Evolutionary conservation across 1,140 invertebrate species (phyloP).

Genomic region (Camponotus pennsylvanicus): DNA sequence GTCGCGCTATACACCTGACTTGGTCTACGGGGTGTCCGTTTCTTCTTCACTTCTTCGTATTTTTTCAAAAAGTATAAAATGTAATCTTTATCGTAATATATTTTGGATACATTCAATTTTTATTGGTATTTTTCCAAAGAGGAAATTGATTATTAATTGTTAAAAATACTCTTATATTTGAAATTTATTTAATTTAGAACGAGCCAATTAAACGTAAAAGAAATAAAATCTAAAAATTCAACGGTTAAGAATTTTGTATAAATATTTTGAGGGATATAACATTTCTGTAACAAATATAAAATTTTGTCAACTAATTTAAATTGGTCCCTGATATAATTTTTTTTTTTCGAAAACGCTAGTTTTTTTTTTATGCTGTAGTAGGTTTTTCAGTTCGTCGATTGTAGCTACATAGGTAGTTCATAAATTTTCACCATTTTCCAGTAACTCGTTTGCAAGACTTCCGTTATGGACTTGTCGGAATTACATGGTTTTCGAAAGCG

Average conservation of each 20-base stretch:
- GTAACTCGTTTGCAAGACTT: conserved; percentile 58
- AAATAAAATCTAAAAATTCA: background rate
- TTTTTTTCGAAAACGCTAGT: background rate
- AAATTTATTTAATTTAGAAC: background rate
- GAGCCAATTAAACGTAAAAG: background rate
- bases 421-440: conserved; percentile 60
- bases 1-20: conserved; percentile 59
- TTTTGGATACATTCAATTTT: background rate
- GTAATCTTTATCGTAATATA: background rate
- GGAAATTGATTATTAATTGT: background rate
- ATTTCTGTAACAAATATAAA: background rate
- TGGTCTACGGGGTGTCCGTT: conserved; percentile 62
- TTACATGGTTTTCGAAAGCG: conserved; percentile 60
- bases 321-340: background rate
- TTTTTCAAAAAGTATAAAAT: background rate
- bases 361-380: background rate
- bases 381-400: conserved; percentile 22
- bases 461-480: conserved; percentile 59
- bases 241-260: background rate
- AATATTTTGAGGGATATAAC: too few species aligned
- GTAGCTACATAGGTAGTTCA: conserved; percentile 28
- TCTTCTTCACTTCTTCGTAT: background rate
- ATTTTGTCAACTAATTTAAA: background rate
- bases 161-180: background rate
- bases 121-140: background rate